Percentiles rank a stretch among this genome's conserved stretches.
Evolutionary conservation across 2,113 vertebrate species (phyloP).

Genomic region (Anoura caudifer): DNA sequence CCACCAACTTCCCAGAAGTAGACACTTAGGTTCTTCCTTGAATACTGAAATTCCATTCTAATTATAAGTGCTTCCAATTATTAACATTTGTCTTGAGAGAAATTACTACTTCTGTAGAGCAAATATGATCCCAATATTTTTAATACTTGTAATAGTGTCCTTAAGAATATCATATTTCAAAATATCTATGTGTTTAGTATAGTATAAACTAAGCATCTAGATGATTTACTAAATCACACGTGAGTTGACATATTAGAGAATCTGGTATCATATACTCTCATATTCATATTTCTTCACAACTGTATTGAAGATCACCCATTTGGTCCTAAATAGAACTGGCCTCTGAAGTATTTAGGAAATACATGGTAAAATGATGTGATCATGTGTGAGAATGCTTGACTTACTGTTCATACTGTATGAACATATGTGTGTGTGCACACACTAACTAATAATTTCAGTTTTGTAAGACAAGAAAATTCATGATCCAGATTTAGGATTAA

Average conservation of each 20-base stretch:
- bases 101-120: background rate
- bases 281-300: background rate
- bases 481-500: too few relatives aligned
- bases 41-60: background rate
- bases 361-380: background rate
- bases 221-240: background rate
- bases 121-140: background rate
- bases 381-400: background rate
- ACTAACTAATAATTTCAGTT: background rate
- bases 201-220: background rate
- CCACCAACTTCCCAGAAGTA: background rate
- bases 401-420: background rate
- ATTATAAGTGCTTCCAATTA: background rate
- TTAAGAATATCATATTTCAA: conserved; percentile 21
- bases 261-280: background rate
- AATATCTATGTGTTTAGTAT: background rate
- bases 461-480: background rate
- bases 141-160: background rate
- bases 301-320: background rate
- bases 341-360: background rate
- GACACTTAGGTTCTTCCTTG: background rate
- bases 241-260: background rate
- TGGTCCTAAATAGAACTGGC: background rate
- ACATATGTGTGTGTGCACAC: background rate
- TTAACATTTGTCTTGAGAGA: conserved; percentile 23